Percentiles rank a stretch among this genome's conserved stretches.
These are phyloP conservation scores for Holothuria leucospilota DNA, from an alignment of 53 echinoderm and acorn worm species.

Conservation along the genomic window DNA sequence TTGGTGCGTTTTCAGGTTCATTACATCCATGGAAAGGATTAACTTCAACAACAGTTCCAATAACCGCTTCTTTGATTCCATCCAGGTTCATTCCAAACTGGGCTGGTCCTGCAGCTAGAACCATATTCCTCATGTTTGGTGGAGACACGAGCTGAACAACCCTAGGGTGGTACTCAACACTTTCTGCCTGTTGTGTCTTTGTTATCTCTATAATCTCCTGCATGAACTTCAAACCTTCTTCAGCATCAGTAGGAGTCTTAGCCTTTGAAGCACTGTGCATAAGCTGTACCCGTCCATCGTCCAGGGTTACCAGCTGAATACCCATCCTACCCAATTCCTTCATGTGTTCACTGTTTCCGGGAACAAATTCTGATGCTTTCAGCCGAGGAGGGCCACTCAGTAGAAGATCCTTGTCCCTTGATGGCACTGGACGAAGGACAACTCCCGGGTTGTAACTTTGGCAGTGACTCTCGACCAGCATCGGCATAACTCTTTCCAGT, in stretches of 20 bases:
- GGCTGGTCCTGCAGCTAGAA: constrained; percentile 89
- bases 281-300: constrained; percentile 93
- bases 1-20: constrained; percentile 65
- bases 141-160: constrained; percentile 89
- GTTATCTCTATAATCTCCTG: constrained; percentile 98
- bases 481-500: constrained; percentile 74
- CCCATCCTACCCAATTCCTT: constrained; percentile 85
- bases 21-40: constrained; percentile 82
- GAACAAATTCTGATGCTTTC: constrained; percentile 86
- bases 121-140: constrained; percentile 65
- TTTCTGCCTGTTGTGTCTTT: constrained; percentile 89
- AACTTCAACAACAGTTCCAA: constrained; percentile 74
- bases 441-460: constrained; percentile 55
- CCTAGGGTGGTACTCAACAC: constrained; percentile 86
- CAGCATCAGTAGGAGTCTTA: constrained; percentile 77
- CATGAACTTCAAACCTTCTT: constrained; percentile 92
- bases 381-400: constrained; percentile 39
- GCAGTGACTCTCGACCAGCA: constrained; percentile 76
- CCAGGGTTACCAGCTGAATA: constrained; percentile 88
- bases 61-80: constrained; percentile 65
- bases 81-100: constrained; percentile 93
- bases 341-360: constrained; percentile 92
- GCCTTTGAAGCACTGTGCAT: constrained; percentile 97
- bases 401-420: not conserved
- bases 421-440: constrained; percentile 52